phyloP scores from a whole-genome alignment of 2,888 invertebrate species.

The Scrobipalpa atriplicella region DNA sequence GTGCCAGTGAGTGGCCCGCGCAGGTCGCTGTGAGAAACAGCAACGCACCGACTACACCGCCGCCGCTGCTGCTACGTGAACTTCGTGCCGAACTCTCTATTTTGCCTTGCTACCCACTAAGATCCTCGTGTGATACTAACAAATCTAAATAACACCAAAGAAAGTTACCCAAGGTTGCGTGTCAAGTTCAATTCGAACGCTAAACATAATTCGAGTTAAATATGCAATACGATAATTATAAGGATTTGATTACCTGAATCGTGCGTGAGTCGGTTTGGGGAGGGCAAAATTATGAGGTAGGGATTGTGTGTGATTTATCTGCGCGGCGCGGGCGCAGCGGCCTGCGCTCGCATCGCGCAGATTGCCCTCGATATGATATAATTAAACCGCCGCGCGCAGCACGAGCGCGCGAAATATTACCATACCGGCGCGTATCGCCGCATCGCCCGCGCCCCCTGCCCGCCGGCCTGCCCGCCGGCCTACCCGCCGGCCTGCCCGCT shows the following conservation, averaged over 20 bases:
- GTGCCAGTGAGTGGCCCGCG: background rate
- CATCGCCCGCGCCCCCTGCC: constrained; percentile 34
- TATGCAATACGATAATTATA: constrained; percentile 26
- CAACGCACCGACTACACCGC: background rate
- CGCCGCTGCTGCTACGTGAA: background rate
- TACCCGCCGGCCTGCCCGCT: background rate
- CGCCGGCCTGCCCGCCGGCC: constrained; percentile 29
- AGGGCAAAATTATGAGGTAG: constrained; percentile 39
- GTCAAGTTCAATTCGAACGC: background rate
- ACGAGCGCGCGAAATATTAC: constrained; percentile 75
- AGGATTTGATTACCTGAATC: constrained; percentile 26
- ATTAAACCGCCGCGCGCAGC: constrained; percentile 64
- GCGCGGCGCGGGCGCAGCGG: constrained; percentile 31
- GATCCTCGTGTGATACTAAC: constrained; percentile 18
- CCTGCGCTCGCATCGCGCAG: constrained; percentile 38
- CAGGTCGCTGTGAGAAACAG: background rate
- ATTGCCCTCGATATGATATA: constrained; percentile 68
- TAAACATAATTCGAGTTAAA: constrained; percentile 13
- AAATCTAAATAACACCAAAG: background rate
- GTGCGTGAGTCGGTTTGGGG: constrained; percentile 38
- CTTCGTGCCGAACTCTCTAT: background rate
- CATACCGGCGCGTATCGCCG: constrained; percentile 57
- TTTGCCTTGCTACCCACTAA: background rate
- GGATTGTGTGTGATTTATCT: constrained; percentile 43
- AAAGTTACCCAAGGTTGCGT: constrained; percentile 1